Evolutionary conservation across 2,888 invertebrate species (phyloP), one percentile per base, ranked within the genome.

Genomic region (Tribolium freemani): DNA sequence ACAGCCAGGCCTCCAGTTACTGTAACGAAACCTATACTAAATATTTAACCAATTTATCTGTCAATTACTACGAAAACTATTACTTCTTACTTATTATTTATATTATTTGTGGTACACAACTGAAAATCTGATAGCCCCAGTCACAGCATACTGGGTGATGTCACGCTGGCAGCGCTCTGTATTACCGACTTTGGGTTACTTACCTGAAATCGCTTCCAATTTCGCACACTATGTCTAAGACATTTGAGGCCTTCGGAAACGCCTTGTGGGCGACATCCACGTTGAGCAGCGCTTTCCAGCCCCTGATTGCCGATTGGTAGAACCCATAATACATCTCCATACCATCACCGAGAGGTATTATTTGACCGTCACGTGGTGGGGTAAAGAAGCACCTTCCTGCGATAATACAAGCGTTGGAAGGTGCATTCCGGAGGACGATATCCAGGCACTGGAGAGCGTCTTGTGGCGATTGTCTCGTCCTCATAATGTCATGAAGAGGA

Each of bases 321-420:
- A 96, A 91, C 3, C 99, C 99, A 71, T 94, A 92, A 94, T 97
- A 97, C 83, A 98, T 92, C 84, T 97, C 96, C 80, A 96, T 88
- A 0, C 97, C 96, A 56, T 92, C 93, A 0, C 93, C 92, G 6
- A 99, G 88, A 82, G 89, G 88, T 75, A 88, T 87, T 53, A 89
- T 89, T 21, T 16, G 44, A 5, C 26, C 26, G 20, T 50, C 13
- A 0, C 16, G 11, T 71, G 84, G 82, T 54, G 71, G 78, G 0
- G 76, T 72, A 51, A 81, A 83, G 54, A 83, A 83, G 45, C 79
- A 80, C 64, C 81, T 67, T 4, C 83, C 83, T 4, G 76, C 80
- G 1, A 75, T 66, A 21, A 79, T 71, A 87, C 85, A 84, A 87
- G 8, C 73, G 4, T 50, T 11, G 0, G 77, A 69, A 0, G 93